Evolutionary conservation across 92 coral and sea anemone genomes (phyloP).

Genomic region (Zoanthus solanderi): DNA sequence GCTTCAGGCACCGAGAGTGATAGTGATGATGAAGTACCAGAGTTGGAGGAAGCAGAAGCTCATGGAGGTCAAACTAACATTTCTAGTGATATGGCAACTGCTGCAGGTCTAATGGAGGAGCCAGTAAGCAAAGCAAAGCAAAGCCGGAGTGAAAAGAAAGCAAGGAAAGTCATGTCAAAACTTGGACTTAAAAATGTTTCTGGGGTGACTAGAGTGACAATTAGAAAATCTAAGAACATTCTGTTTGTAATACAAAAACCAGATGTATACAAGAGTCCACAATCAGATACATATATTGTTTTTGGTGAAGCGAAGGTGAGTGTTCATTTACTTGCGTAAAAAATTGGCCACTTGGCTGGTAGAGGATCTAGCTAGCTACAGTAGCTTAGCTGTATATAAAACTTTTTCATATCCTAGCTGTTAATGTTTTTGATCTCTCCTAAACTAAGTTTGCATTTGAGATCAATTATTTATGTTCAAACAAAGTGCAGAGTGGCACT

Average conservation of each 20-base stretch:
- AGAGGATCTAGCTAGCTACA: too few relatives aligned
- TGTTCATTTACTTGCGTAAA: background rate
- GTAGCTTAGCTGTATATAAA: too few relatives aligned
- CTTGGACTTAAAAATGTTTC: constrained; percentile 87
- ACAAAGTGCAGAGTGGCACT: too few relatives aligned
- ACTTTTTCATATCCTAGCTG: too few relatives aligned
- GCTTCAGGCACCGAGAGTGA: constrained; percentile 99
- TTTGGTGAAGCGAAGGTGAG: constrained; percentile 99
- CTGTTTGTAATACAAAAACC: constrained; percentile 94
- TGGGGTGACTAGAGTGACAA: constrained; percentile 90
- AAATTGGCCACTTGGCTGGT: too few relatives aligned
- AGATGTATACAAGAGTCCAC: constrained; percentile 93
- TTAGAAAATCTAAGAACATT: constrained; percentile 97
- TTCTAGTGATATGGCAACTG: constrained; percentile 91
- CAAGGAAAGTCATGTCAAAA: constrained; percentile 89
- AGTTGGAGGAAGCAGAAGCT: constrained; percentile 84
- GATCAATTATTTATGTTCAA: too few relatives aligned
- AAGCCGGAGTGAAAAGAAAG: constrained; percentile 97
- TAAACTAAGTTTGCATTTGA: too few relatives aligned
- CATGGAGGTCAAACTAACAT: constrained; percentile 68
- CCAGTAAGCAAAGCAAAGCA: constrained; percentile 95
- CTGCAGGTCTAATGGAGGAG: constrained; percentile 91
- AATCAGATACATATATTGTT: constrained; percentile 88
- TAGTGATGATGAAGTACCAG: constrained; percentile 98
- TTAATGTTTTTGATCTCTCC: too few relatives aligned